Evolutionary conservation across 2,888 invertebrate species (phyloP).

Genomic region (Aphrophora alni): DNA sequence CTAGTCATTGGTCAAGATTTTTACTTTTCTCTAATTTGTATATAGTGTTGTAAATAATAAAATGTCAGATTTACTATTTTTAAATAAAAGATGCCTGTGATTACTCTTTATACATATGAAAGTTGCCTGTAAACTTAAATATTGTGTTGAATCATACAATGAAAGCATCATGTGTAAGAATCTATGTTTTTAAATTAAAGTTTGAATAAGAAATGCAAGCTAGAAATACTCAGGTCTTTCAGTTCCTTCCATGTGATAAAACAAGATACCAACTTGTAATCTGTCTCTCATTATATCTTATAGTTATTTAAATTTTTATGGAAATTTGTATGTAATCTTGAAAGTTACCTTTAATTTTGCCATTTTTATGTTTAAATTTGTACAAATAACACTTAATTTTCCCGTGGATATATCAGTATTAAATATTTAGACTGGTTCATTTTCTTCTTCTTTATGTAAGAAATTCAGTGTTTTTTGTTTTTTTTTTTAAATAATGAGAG

Average conservation of each 20-base stretch:
- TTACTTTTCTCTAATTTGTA: slow-evolving; percentile 37
- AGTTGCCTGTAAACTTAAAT: slow-evolving; percentile 30
- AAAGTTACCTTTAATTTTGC: neutral
- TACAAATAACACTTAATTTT: neutral
- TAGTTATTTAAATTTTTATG: neutral
- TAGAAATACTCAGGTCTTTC: slow-evolving; percentile 42
- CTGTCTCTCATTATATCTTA: slow-evolving; percentile 15
- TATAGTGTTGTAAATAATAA: slow-evolving; percentile 37
- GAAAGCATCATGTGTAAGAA: slow-evolving; percentile 16
- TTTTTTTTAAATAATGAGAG: slow-evolving; percentile 14
- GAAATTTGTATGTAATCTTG: neutral
- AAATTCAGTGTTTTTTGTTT: neutral
- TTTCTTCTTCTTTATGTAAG: neutral
- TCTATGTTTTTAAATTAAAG: neutral
- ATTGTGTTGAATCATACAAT: slow-evolving; percentile 20
- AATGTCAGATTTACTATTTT: slow-evolving; percentile 45
- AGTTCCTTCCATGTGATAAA: slow-evolving; percentile 40
- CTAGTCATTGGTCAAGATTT: slow-evolving; percentile 36
- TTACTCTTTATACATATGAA: slow-evolving; percentile 27
- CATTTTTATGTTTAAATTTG: neutral
- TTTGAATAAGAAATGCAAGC: neutral
- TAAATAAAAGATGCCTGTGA: slow-evolving; percentile 46
- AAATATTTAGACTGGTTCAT: neutral
- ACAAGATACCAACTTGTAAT: slow-evolving; percentile 29
- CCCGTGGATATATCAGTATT: neutral